Evolutionary conservation across 2,888 invertebrate species (phyloP).

Genomic region (Megaustenia siamemsis): DNA sequence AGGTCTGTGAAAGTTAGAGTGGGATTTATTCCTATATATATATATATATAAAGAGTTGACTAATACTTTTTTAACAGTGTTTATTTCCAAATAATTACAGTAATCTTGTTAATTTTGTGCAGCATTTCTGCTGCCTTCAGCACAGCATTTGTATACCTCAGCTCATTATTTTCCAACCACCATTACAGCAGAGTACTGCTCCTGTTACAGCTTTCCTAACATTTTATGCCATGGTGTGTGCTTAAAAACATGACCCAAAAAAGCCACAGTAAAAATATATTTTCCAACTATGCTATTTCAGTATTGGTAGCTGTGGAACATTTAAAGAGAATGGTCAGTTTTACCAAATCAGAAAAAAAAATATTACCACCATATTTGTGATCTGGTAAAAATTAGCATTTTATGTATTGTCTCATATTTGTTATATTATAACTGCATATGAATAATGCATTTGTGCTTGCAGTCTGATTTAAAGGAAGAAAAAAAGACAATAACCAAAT

Average conservation of each 20-base stretch:
- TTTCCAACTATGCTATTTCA: no score
- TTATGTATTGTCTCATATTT: not conserved
- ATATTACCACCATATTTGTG: not conserved
- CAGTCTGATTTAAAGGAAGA: not conserved
- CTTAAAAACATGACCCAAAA: no score
- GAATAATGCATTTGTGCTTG: not conserved
- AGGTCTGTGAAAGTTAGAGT: no score
- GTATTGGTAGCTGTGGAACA: no score
- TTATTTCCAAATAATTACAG: not conserved
- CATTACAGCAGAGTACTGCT: no score
- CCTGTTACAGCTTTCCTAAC: not conserved
- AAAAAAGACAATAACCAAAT: not conserved
- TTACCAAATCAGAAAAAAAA: not conserved
- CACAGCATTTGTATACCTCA: no score
- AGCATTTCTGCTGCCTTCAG: not conserved
- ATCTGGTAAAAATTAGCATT: not conserved
- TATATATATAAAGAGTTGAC: no score
- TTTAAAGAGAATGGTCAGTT: not conserved
- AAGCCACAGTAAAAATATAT: no score
- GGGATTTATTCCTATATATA: no score
- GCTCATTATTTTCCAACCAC: not conserved
- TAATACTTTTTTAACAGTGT: not conserved
- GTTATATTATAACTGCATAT: not conserved
- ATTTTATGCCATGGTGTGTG: no score
- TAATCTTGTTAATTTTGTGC: not conserved